phyloP scores from a whole-genome alignment of 2,797 vertebrate species.

The Siniperca scherzeri region DNA sequence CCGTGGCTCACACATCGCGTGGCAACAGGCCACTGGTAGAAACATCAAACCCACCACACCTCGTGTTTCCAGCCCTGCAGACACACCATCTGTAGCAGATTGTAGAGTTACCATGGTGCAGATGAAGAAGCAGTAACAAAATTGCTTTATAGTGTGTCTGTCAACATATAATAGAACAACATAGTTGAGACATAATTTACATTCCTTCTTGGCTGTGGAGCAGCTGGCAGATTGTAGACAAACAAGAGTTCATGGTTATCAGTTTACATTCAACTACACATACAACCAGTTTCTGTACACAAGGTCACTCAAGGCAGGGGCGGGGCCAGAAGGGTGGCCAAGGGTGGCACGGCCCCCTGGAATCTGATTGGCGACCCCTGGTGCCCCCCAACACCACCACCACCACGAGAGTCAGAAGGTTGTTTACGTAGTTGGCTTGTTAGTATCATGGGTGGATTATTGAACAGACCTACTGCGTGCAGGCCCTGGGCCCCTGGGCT shows the following conservation, averaged over 20 bases:
- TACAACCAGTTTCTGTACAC: background rate
- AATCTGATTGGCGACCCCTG: background rate
- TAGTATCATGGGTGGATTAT: background rate
- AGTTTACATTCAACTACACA: slow-evolving; percentile 3
- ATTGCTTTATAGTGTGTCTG: slow-evolving; percentile 21
- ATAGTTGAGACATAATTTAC: slow-evolving; percentile 20
- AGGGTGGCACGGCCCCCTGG: background rate
- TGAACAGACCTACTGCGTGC: background rate
- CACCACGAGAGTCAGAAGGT: background rate
- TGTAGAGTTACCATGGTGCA: slow-evolving; percentile 30
- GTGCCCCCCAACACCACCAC: background rate
- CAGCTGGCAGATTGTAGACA: slow-evolving; percentile 19
- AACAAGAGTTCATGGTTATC: background rate
- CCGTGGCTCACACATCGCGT: slow-evolving; percentile 47
- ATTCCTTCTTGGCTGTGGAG: slow-evolving; percentile 10
- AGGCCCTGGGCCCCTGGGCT: background rate
- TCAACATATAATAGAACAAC: slow-evolving; percentile 20
- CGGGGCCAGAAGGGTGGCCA: background rate
- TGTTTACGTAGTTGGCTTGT: slow-evolving; percentile 1
- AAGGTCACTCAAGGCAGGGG: background rate
- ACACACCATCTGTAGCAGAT: slow-evolving; percentile 67
- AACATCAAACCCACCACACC: slow-evolving; percentile 52
- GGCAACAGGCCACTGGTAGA: slow-evolving; percentile 60
- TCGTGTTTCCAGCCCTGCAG: slow-evolving; percentile 65
- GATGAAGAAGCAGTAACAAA: slow-evolving; percentile 42